phyloP scores from a whole-genome alignment of 2,113 vertebrate species.

The Apus apus region DNA sequence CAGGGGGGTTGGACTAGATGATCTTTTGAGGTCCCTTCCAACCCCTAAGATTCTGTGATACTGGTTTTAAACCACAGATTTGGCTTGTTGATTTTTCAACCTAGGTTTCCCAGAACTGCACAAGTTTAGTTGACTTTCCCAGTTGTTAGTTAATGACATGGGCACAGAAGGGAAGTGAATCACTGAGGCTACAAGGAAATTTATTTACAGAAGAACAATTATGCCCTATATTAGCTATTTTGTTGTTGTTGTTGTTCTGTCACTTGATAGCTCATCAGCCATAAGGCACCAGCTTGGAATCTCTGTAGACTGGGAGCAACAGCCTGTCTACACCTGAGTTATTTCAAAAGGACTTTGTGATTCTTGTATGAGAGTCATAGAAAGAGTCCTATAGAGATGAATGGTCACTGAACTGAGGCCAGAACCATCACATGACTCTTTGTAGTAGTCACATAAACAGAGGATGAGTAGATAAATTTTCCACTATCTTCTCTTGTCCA shows the following conservation, averaged over 20 bases:
- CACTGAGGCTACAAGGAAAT: background rate
- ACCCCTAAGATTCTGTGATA: background rate
- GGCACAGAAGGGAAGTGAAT: background rate
- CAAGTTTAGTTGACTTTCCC: background rate
- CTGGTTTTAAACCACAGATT: background rate
- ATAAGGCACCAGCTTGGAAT: background rate
- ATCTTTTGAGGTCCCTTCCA: too few relatives aligned
- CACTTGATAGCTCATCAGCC: background rate
- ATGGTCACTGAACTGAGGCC: slow-evolving; percentile 14
- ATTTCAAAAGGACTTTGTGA: background rate
- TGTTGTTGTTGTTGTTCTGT: background rate
- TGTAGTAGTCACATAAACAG: slow-evolving; percentile 37
- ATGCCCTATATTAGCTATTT: background rate
- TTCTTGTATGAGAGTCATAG: background rate
- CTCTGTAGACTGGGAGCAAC: background rate
- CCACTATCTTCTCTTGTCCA: background rate
- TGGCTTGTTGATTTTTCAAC: background rate
- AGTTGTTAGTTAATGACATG: background rate
- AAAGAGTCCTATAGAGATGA: background rate
- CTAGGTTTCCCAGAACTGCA: background rate
- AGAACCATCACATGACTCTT: slow-evolving; percentile 41
- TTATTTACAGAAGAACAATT: background rate
- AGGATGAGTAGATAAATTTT: slow-evolving; percentile 38
- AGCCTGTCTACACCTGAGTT: background rate
- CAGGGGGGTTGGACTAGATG: too few relatives aligned